phyloP scores from a whole-genome alignment of 1,140 invertebrate species.

The Nymphalis io region DNA sequence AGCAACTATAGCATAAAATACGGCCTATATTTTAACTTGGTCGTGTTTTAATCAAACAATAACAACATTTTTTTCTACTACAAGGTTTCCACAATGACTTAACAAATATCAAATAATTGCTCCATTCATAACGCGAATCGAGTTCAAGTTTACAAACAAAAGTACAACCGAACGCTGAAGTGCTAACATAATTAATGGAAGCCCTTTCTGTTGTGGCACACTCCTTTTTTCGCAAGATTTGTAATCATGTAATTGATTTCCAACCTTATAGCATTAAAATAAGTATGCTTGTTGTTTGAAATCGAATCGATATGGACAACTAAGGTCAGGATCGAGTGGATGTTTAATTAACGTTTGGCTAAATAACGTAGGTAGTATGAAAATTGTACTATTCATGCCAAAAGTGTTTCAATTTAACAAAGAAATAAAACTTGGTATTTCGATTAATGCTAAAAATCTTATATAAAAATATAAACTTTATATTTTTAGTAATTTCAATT shows the following conservation, averaged over 20 bases:
- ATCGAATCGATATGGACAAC: neutral
- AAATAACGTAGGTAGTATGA: slow-evolving; percentile 48
- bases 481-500: too few relatives aligned
- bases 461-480: too few relatives aligned
- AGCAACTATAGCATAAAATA: too few relatives aligned
- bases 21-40: too few relatives aligned
- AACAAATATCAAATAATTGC: slow-evolving; percentile 16
- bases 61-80: too few relatives aligned
- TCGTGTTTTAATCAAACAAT: too few relatives aligned
- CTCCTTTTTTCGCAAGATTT: neutral
- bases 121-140: slow-evolving; percentile 47
- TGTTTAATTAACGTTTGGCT: slow-evolving; percentile 51
- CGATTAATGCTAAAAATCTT: too few relatives aligned
- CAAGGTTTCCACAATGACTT: slow-evolving; percentile 6
- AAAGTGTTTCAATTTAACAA: neutral
- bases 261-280: too few relatives aligned
- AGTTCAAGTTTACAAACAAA: slow-evolving; percentile 71
- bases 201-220: slow-evolving; percentile 29
- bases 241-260: too few relatives aligned
- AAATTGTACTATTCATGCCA: slow-evolving; percentile 17
- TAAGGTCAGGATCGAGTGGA: slow-evolving; percentile 52
- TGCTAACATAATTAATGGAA: slow-evolving; percentile 45
- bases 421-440: neutral
- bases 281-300: too few relatives aligned
- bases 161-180: slow-evolving; percentile 48